A percentile compares a stretch with the other conserved stretches of the same genome.
phyloP scores from a whole-genome alignment of 2,888 invertebrate species.

The Drosophila pseudotalamancana region DNA sequence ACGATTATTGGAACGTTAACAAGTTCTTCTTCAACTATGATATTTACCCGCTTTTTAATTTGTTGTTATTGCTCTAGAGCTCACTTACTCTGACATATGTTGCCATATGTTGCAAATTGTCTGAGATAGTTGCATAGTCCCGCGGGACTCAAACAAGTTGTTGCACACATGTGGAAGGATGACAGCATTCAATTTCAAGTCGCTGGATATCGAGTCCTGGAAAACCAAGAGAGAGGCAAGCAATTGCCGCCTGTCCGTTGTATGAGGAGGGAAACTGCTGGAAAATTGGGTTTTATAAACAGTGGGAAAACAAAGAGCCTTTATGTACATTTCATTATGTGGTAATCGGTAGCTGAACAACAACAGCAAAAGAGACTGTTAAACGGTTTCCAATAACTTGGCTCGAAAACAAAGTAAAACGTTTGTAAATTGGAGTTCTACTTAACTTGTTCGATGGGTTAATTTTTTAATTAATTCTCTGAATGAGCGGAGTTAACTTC shows the following conservation, averaged over 20 bases:
- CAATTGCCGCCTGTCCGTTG: slow-evolving; percentile 18
- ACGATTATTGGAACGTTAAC: too few relatives aligned
- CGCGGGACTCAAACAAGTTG: slow-evolving; percentile 6
- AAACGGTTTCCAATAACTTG: neutral
- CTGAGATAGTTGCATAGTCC: neutral
- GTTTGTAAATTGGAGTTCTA: neutral
- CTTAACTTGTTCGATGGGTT: neutral
- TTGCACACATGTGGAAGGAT: slow-evolving; percentile 6
- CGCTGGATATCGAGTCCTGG: slow-evolving; percentile 29
- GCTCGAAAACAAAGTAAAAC: neutral
- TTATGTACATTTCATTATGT: slow-evolving; percentile 58
- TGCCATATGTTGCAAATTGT: neutral
- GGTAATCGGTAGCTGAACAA: slow-evolving; percentile 6
- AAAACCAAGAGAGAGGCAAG: slow-evolving; percentile 8
- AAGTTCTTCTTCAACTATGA: too few relatives aligned
- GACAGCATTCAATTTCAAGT: slow-evolving; percentile 45
- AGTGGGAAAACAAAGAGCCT: slow-evolving; percentile 24
- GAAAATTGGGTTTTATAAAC: slow-evolving; percentile 47
- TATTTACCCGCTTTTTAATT: too few relatives aligned
- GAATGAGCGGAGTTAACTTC: neutral
- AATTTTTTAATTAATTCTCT: slow-evolving; percentile 10
- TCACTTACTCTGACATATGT: too few relatives aligned
- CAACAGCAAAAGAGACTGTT: slow-evolving; percentile 5
- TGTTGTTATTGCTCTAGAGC: too few relatives aligned
- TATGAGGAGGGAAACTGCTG: slow-evolving; percentile 8